Base-by-base conservation (phyloP, 2,113 vertebrate genomes). In the Entelurus aequoreus region DNA sequence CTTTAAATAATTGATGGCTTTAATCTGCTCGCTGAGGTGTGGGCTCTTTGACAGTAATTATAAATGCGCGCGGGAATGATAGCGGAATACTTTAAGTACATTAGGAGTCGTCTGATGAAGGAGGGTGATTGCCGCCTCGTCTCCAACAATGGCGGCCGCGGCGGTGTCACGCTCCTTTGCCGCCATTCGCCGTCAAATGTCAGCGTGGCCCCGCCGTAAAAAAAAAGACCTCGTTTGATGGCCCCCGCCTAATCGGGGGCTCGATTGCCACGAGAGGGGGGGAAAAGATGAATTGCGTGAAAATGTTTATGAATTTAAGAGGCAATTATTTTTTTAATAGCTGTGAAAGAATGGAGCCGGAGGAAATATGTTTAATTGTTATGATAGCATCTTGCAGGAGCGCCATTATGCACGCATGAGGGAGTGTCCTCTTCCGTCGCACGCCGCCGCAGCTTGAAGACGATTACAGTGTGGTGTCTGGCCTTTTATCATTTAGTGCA, bases 1-100 rank as follows among this genome's bases (percentile, higher is more conserved):
- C 95, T 62, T 94, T 99, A 95, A 97, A 98, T 99, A 96, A 97
- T 98, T 97, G 96, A 99, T 96, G 92, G 93, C 95, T 97, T 98
- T 98, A 98, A 99, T 98, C 95, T 98, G 95, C 93, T 97, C 95
- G 95, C 90, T 94, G 97, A 99, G 96, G 97, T 98, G 96, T 99
- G 94, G 93, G 94, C 94, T 94, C 95, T 95, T 94, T 96, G 95
- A 96, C 95, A 96, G 95, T 97, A 99, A 99, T 99, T 99, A 99
- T 98, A 98, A 97, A 98, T 98, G 96, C 97, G 95, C 92, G 93
- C 91, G 95, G 93, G 94, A 99, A 97, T 98, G 96, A 98, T 95
- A 93, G 94, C 94, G 90, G 96, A 99, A 96, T 95, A 94, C 94
- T 94, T 95, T 95, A 95, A 97, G 94, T 94, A 94, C 96, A 97